phyloP scores from a whole-genome alignment of 2,888 invertebrate species.

The Phengaris alcon region DNA sequence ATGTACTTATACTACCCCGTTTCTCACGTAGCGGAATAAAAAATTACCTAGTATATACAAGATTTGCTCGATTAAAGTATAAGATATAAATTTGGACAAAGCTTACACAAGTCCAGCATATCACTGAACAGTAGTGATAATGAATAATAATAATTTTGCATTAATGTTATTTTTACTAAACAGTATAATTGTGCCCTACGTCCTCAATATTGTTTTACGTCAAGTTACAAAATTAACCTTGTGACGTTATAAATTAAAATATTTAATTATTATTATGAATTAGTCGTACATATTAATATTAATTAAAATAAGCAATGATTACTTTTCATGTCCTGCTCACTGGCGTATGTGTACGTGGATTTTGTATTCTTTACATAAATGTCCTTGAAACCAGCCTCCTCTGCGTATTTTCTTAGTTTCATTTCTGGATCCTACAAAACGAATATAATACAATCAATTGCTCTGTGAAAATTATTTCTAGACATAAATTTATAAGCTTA shows the following conservation, averaged over 20 bases:
- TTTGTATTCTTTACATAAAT: background rate
- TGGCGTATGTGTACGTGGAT: conserved; percentile 7
- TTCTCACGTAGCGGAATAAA: too few relatives aligned
- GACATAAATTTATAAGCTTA: too few relatives aligned
- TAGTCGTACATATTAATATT: background rate
- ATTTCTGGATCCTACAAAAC: conserved; percentile 7
- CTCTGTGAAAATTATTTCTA: too few relatives aligned
- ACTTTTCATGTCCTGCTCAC: background rate
- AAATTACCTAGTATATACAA: too few relatives aligned
- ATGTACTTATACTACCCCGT: too few relatives aligned
- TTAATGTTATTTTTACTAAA: background rate
- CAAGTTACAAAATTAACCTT: background rate
- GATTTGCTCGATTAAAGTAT: background rate
- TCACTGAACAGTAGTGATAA: background rate
- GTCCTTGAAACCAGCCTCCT: background rate
- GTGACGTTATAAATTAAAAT: background rate
- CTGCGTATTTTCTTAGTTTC: background rate
- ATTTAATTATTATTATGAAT: background rate
- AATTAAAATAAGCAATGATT: background rate
- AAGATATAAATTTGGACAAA: background rate
- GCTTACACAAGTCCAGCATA: background rate
- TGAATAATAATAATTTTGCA: background rate
- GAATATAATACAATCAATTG: background rate
- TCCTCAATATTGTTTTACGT: background rate
- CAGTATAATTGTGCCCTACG: background rate